Evolutionary conservation across 2,888 invertebrate species (phyloP).

Genomic region (Fissipunctia ypsillon): DNA sequence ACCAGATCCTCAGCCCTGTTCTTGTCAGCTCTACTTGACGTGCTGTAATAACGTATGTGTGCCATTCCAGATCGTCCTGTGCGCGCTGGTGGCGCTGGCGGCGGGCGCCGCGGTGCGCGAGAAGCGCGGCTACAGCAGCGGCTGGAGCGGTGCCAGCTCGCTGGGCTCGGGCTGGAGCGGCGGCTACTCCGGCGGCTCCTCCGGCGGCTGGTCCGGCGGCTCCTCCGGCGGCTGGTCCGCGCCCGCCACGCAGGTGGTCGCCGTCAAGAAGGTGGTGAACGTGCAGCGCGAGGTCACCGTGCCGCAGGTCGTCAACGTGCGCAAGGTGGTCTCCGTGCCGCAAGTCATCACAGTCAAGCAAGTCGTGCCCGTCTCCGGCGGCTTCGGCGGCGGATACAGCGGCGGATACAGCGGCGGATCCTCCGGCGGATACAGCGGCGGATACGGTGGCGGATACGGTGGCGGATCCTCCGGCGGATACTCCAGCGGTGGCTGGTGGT

Average conservation of each 20-base stretch:
- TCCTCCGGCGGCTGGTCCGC: conserved; percentile 23
- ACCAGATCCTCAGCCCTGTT: not conserved
- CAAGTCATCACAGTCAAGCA: conserved; percentile 78
- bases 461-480: conserved; percentile 29
- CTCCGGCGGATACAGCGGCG: conserved; percentile 46
- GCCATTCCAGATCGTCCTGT: conserved; percentile 48
- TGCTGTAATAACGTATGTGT: not conserved
- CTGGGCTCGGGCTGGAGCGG: conserved; percentile 15
- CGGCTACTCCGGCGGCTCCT: conserved; percentile 24
- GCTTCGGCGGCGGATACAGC: conserved; percentile 43
- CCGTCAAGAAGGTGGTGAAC: conserved; percentile 74
- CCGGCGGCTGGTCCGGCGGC: not conserved
- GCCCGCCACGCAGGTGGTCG: conserved; percentile 70
- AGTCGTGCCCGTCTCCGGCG: conserved; percentile 67
- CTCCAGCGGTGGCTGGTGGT: conserved; percentile 64
- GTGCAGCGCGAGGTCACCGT: conserved; percentile 74
- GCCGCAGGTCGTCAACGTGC: conserved; percentile 73
- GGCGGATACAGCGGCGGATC: conserved; percentile 38
- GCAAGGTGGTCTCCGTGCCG: conserved; percentile 77
- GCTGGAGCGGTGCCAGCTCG: conserved; percentile 29
- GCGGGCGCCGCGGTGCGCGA: conserved; percentile 55
- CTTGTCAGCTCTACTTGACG: not conserved
- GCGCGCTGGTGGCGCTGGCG: conserved; percentile 51
- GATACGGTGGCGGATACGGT: conserved; percentile 16
- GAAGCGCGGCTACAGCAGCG: conserved; percentile 59